Base-by-base conservation (phyloP, 2,888 invertebrate genomes). In the Tetropium fuscum region DNA sequence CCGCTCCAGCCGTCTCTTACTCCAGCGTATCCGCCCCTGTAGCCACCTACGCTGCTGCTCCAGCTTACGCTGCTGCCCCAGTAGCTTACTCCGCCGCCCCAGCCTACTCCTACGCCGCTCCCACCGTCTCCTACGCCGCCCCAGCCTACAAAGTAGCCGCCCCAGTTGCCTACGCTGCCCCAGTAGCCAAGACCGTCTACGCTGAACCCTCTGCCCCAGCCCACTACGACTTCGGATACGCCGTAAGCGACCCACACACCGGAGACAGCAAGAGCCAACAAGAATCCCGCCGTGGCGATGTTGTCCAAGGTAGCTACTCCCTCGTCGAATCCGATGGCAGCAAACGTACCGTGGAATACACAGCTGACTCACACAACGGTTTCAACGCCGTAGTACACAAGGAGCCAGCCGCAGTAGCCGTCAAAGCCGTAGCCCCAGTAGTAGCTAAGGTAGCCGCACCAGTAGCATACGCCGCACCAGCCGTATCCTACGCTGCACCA, bases 191-290 rank as follows among this genome's bases (percentile, higher is more conserved):
- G 69, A 65, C 71, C 22, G 66, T 65, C 18, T 80, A 82, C 69
- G 69, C 71, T 20, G 66, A 73, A 58, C 60, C 68, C 8, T 51
- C 53, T 11, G 66, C 72, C 18, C 72, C 72, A 38, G 72, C 70
- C 18, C 64, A 72, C 44, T 73, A 73, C 63, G 70, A 73, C 18
- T 73, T 69, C 56, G 73, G 71, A 41, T 73, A 73, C 56, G 48
- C 69, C 53, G 71, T 72, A 16, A 72, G 57, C 59, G 71, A 72
- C 60, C 73, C 73, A 40, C 70, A 71, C 58, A 84, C 84, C 53
- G 84, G 69, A 83, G 85, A 85, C 80, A 82, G 83, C 78, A 85
- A 85, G 78, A 80, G 79, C 11, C 88, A 88, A 79, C 87, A 87
- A 67, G 88, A 88, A 81, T 85, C 86, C 64, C 86, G 88, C 58